Percentiles rank a stretch among this genome's conserved stretches.
Conservation (phyloP, 1,140 invertebrate species). For the Saxidomus purpurata region DNA sequence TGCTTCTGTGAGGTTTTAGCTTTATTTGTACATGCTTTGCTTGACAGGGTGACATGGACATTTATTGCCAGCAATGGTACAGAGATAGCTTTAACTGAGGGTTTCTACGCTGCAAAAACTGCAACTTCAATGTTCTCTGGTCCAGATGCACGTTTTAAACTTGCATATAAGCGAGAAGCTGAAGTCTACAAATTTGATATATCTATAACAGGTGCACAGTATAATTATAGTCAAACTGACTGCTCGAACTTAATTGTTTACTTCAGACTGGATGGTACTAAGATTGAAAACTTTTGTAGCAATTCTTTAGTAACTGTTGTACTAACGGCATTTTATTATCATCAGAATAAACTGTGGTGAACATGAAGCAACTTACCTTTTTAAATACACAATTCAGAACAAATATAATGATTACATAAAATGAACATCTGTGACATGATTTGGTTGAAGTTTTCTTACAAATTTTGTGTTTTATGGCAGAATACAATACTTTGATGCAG, state of each 20-base stretch:
- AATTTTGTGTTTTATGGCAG: no score
- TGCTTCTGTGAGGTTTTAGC: neutral
- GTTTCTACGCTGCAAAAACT: constrained; percentile 30
- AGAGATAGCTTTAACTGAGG: constrained; percentile 12
- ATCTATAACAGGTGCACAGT: constrained; percentile 11
- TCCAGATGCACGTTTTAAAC: neutral
- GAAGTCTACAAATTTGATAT: constrained; percentile 16
- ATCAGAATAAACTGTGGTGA: neutral
- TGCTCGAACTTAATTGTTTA: neutral
- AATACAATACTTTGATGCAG: no score
- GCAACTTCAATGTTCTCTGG: neutral
- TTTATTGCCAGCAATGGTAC: neutral
- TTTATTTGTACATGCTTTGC: constrained; percentile 28
- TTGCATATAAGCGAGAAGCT: neutral
- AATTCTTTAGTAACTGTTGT: neutral
- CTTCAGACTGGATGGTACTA: neutral
- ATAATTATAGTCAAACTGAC: neutral
- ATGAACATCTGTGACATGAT: no score
- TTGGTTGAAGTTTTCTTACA: no score
- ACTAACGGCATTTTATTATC: neutral
- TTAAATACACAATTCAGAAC: no score
- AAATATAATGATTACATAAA: no score
- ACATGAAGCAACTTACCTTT: neutral
- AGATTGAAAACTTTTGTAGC: neutral
- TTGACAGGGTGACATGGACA: constrained; percentile 33